Evolutionary conservation across 1,140 invertebrate genomes (phyloP).

Genomic region (Drosophila arizonae): DNA sequence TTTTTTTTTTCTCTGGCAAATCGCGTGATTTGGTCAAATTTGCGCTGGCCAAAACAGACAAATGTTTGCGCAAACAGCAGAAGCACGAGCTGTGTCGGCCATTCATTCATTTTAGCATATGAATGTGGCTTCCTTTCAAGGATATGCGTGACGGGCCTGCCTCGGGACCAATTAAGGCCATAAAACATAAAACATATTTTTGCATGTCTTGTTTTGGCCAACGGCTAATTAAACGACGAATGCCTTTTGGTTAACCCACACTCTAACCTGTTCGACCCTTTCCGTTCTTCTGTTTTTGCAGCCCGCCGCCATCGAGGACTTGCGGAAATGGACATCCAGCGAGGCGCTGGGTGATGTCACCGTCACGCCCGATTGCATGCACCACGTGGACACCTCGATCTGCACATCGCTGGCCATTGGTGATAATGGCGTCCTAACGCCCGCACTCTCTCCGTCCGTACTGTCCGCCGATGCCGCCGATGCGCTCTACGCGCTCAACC

Average conservation of each 20-base stretch:
- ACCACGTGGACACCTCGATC: constrained; percentile 82
- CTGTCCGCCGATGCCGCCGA: constrained; percentile 78
- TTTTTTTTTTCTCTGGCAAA: constrained; percentile 25
- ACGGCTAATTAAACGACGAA: constrained; percentile 62
- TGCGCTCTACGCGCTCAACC: constrained; percentile 72
- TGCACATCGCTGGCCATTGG: constrained; percentile 77
- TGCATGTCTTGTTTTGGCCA: constrained; percentile 60
- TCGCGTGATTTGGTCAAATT: constrained; percentile 65
- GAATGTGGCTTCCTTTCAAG: constrained; percentile 26
- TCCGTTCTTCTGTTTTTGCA: constrained; percentile 74
- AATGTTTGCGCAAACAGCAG: constrained; percentile 69
- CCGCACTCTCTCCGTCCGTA: constrained; percentile 81
- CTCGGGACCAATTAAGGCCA: constrained; percentile 21
- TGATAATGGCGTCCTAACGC: constrained; percentile 76
- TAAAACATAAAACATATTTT: constrained; percentile 41
- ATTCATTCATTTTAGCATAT: constrained; percentile 50
- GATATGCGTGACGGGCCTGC: constrained; percentile 62
- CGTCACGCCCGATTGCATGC: constrained; percentile 89
- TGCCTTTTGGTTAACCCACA: constrained; percentile 9
- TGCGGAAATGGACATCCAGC: constrained; percentile 92
- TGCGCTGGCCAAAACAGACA: constrained; percentile 33
- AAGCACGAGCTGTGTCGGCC: constrained; percentile 20
- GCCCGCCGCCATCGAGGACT: constrained; percentile 90
- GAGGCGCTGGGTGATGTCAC: constrained; percentile 92
- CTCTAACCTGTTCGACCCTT: background rate